A percentile compares a stretch with the other conserved stretches of the same genome.
phyloP scores from a whole-genome alignment of 2,888 invertebrate species.

The Resseliella maxima region DNA sequence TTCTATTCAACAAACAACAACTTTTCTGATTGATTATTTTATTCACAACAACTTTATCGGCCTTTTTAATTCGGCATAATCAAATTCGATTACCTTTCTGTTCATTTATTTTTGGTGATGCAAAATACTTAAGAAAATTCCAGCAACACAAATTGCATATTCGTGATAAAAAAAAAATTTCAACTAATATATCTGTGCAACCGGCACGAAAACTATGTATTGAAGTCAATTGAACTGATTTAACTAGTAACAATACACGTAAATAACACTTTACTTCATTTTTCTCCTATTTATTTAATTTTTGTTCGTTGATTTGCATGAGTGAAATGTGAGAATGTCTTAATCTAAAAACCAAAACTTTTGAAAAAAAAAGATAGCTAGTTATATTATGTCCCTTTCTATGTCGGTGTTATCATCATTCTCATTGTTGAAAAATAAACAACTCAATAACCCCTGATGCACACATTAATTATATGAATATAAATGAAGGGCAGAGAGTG shows the following conservation, averaged over 20 bases:
- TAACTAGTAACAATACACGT: not conserved
- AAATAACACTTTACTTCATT: not conserved
- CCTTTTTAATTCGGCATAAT: too few relatives aligned
- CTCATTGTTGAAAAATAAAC: not conserved
- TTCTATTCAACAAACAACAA: not conserved
- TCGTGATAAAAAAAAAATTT: not conserved
- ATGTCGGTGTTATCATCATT: not conserved
- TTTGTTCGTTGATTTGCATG: slow-evolving; percentile 7
- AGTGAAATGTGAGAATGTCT: not conserved
- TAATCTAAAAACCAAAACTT: slow-evolving; percentile 31
- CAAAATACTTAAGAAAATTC: not conserved
- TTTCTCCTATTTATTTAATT: not conserved
- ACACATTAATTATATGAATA: too few relatives aligned
- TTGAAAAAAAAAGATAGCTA: not conserved
- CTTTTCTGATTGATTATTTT: too few relatives aligned
- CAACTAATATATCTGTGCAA: not conserved
- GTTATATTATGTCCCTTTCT: not conserved
- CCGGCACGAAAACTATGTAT: slow-evolving; percentile 8
- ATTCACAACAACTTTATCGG: too few relatives aligned
- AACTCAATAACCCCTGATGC: not conserved
- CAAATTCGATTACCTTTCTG: too few relatives aligned
- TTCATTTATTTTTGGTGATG: too few relatives aligned
- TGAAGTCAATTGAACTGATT: slow-evolving; percentile 51
- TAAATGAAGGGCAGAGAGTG: too few relatives aligned
- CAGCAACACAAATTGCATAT: not conserved